These are phyloP conservation scores for Boleophthalmus pectinirostris DNA, from an alignment of 2,113 vertebrate species.

Conservation along the genomic window DNA sequence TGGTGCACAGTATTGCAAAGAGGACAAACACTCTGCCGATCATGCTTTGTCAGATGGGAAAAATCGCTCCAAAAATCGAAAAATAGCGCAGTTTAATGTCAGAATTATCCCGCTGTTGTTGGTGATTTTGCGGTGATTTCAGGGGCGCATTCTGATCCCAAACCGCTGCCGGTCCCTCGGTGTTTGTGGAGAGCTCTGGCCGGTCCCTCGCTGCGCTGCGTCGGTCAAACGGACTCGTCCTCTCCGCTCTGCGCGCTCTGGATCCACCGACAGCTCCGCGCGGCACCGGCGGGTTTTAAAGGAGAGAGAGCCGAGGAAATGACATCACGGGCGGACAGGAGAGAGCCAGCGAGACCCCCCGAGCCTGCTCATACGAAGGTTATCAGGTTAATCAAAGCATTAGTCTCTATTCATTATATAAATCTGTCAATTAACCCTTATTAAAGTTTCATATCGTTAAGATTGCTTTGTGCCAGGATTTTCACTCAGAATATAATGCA, in stretches of 20 bases:
- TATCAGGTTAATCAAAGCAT: too few species aligned
- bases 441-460: too few species aligned
- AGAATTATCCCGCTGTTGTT: neutral
- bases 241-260: neutral
- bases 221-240: neutral
- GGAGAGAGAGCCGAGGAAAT: constrained; percentile 53
- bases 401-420: too few species aligned
- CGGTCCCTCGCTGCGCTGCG: neutral
- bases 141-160: constrained; percentile 56
- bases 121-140: constrained; percentile 10
- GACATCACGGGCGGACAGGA: constrained; percentile 63
- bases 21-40: constrained; percentile 60
- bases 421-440: too few species aligned
- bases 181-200: neutral
- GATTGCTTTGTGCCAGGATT: too few species aligned
- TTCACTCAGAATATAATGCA: too few species aligned
- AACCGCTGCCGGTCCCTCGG: neutral
- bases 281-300: neutral
- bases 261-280: constrained; percentile 3
- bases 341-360: neutral
- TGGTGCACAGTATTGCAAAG: constrained; percentile 56
- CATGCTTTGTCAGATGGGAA: constrained; percentile 55
- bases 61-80: constrained; percentile 46
- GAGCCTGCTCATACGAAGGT: too few species aligned
- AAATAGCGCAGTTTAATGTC: constrained; percentile 42